Conservation (phyloP, 2,113 vertebrate species). For the Hydrolagus affinis region DNA sequence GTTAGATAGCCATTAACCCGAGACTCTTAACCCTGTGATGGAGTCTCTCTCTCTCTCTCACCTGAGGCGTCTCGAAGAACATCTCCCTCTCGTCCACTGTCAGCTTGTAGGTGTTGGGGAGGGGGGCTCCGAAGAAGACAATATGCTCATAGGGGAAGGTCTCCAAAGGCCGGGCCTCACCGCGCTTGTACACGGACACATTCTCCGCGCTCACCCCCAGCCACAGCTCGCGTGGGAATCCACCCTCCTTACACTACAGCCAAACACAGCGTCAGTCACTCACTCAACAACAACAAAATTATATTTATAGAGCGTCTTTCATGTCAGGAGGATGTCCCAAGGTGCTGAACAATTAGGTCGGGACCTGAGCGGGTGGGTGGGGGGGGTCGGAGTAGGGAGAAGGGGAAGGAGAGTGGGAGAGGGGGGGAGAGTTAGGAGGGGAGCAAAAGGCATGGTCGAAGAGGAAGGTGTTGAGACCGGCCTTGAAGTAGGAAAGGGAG, state of each 20-base stretch:
- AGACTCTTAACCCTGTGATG: too few relatives aligned
- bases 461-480: too few relatives aligned
- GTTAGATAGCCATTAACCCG: too few relatives aligned
- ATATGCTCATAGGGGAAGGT: constrained; percentile 81
- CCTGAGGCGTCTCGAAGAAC: constrained; percentile 85
- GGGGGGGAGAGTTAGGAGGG: background rate
- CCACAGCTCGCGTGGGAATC: constrained; percentile 84
- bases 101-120: constrained; percentile 79
- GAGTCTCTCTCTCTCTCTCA: constrained; percentile 36
- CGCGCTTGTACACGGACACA: constrained; percentile 74
- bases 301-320: too few relatives aligned
- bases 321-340: too few relatives aligned
- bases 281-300: background rate
- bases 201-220: constrained; percentile 75
- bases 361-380: background rate
- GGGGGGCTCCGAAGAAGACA: constrained; percentile 74
- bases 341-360: too few relatives aligned
- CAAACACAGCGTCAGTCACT: constrained; percentile 29
- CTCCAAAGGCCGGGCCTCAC: constrained; percentile 73
- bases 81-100: constrained; percentile 87
- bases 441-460: too few relatives aligned
- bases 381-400: background rate
- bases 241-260: constrained; percentile 80
- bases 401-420: background rate
- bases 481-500: too few relatives aligned